A percentile compares a stretch with the other conserved stretches of the same genome.
Conservation (phyloP, 2,888 invertebrate species). For the Baccha elongata region DNA sequence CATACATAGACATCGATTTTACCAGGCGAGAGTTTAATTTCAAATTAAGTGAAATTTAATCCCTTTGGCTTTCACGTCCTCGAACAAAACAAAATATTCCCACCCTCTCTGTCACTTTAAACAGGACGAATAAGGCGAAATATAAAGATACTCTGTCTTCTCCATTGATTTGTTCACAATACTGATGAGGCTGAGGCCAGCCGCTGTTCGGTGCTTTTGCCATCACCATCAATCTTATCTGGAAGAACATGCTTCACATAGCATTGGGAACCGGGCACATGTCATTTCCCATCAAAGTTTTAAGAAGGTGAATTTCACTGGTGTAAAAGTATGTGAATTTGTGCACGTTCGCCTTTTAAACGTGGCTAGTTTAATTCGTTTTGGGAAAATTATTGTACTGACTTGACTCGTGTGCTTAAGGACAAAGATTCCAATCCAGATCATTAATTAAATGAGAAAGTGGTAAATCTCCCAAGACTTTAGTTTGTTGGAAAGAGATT, state of each 20-base stretch:
- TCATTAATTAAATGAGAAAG: no score
- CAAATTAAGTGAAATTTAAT: conserved; percentile 48
- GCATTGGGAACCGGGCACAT: conserved; percentile 14
- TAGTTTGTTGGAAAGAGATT: no score
- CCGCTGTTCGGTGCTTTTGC: neutral
- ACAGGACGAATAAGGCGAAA: neutral
- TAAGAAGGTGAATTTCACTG: neutral
- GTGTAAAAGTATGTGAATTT: no score
- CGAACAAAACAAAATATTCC: neutral
- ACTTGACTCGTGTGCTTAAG: no score
- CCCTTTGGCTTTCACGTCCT: conserved; percentile 34
- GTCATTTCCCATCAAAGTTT: conserved; percentile 31
- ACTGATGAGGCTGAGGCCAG: neutral
- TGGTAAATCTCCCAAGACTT: no score
- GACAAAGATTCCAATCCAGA: no score
- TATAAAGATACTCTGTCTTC: conserved; percentile 19
- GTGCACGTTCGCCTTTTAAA: no score
- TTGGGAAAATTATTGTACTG: no score
- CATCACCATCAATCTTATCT: conserved; percentile 49
- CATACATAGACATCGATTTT: neutral
- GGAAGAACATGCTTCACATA: conserved; percentile 16
- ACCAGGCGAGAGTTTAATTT: neutral
- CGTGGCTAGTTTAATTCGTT: no score
- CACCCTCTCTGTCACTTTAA: neutral
- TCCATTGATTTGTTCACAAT: conserved; percentile 1